Percentiles rank a stretch among this genome's conserved stretches.
phyloP scores from a whole-genome alignment of 1,140 invertebrate genomes.

The Drosophila pectinifera region DNA sequence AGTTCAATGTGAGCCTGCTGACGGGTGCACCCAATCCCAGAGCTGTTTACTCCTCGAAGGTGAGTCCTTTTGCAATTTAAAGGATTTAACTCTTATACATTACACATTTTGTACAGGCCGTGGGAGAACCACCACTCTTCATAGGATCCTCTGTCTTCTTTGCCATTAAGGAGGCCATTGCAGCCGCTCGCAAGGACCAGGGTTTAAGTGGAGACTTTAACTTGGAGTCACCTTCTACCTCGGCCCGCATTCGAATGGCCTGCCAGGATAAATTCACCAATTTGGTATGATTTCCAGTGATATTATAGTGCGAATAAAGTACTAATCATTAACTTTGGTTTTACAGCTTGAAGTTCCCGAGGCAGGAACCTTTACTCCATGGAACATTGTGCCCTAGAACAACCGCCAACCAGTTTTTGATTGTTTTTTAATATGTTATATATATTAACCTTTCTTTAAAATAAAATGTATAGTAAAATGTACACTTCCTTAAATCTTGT shows the following conservation, averaged over 20 bases:
- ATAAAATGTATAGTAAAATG: too few species aligned
- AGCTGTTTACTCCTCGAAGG: constrained; percentile 98
- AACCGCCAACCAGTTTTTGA: background rate
- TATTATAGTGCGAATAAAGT: background rate
- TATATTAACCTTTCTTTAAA: background rate
- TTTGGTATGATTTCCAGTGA: constrained; percentile 86
- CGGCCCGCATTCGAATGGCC: constrained; percentile 95
- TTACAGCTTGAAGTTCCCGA: constrained; percentile 86
- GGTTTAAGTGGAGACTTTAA: constrained; percentile 88
- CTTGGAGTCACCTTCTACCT: constrained; percentile 94
- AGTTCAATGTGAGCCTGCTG: constrained; percentile 96
- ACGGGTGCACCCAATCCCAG: constrained; percentile 94
- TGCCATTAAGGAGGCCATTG: constrained; percentile 95
- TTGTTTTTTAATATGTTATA: background rate
- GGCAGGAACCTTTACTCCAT: constrained; percentile 86
- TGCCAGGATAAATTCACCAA: constrained; percentile 94
- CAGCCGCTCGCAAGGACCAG: constrained; percentile 90
- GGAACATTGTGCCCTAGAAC: constrained; percentile 87
- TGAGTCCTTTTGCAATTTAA: too few species aligned
- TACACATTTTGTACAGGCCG: too few species aligned
- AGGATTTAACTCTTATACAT: too few species aligned
- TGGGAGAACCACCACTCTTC: constrained; percentile 97
- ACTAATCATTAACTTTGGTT: constrained; percentile 9
- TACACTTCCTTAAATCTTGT: too few species aligned
- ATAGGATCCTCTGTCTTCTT: constrained; percentile 94